These are phyloP conservation scores for Notothenia coriiceps DNA, from an alignment of 2,113 vertebrate genomes.

Conservation along the genomic window DNA sequence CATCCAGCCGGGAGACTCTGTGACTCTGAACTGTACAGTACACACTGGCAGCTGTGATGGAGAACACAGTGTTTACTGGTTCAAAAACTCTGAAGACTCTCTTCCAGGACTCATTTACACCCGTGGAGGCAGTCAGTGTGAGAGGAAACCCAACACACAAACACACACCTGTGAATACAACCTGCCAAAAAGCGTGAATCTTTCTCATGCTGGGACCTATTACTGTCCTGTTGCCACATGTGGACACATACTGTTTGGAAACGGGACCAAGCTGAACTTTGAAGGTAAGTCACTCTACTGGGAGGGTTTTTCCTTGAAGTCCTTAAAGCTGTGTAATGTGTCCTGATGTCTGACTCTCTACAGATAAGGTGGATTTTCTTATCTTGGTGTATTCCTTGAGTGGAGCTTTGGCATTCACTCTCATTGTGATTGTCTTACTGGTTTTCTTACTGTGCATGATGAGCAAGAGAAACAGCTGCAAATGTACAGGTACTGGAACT, in stretches of 20 bases:
- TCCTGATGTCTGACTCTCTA: neutral
- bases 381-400: slow-evolving; percentile 22
- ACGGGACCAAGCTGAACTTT: neutral
- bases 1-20: slow-evolving; percentile 60
- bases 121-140: slow-evolving; percentile 51
- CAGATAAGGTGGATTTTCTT: neutral
- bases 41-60: slow-evolving; percentile 54
- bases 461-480: neutral
- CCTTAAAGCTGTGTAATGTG: neutral
- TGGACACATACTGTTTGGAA: slow-evolving; percentile 56
- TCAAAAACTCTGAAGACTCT: slow-evolving; percentile 41
- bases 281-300: neutral
- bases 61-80: slow-evolving; percentile 72
- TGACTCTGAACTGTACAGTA: slow-evolving; percentile 68
- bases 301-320: neutral
- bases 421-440: slow-evolving; percentile 23
- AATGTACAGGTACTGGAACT: neutral
- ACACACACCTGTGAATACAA: slow-evolving; percentile 58
- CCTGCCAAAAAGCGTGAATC: slow-evolving; percentile 21
- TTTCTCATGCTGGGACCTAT: slow-evolving; percentile 25
- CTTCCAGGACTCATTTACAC: slow-evolving; percentile 60
- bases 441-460: slow-evolving; percentile 16
- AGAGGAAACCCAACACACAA: slow-evolving; percentile 28
- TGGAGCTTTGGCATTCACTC: slow-evolving; percentile 27
- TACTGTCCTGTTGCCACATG: slow-evolving; percentile 53